phyloP scores from a whole-genome alignment of 2,888 invertebrate species.

The Dichetophora obliterata region DNA sequence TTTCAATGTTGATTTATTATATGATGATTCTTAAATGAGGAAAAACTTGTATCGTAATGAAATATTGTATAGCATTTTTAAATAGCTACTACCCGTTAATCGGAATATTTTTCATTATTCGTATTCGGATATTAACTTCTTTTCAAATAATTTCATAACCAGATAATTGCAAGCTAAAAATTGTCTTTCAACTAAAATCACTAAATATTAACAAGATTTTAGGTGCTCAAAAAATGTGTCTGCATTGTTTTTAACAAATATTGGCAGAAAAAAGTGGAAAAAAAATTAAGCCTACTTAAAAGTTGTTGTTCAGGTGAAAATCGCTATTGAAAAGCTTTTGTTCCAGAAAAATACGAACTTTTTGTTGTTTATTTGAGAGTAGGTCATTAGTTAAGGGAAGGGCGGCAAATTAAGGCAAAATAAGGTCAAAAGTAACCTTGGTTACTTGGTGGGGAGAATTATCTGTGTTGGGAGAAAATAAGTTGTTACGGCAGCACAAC shows the following conservation, averaged over 20 bases:
- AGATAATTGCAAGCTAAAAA: no score
- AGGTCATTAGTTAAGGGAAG: background rate
- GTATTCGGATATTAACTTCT: no score
- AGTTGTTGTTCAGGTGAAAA: slow-evolving; percentile 29
- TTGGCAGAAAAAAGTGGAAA: background rate
- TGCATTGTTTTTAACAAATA: background rate
- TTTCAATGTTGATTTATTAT: no score
- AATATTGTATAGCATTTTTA: no score
- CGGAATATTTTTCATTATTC: no score
- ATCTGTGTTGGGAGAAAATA: background rate
- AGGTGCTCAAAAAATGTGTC: background rate
- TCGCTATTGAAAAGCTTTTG: slow-evolving; percentile 16
- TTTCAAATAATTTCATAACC: no score
- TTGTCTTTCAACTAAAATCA: no score
- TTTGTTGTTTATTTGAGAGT: background rate
- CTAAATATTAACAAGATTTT: background rate
- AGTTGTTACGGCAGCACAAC: background rate
- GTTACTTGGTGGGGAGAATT: background rate
- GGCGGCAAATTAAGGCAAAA: slow-evolving; percentile 5
- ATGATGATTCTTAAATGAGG: no score
- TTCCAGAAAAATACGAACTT: background rate
- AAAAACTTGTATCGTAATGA: no score
- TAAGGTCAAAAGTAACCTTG: slow-evolving; percentile 11
- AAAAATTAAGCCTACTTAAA: slow-evolving; percentile 21
- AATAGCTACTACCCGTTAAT: no score